Percentiles rank a stretch among this genome's conserved stretches.
phyloP scores from a whole-genome alignment of 2,113 vertebrate genomes.

The Camelus bactrianus region DNA sequence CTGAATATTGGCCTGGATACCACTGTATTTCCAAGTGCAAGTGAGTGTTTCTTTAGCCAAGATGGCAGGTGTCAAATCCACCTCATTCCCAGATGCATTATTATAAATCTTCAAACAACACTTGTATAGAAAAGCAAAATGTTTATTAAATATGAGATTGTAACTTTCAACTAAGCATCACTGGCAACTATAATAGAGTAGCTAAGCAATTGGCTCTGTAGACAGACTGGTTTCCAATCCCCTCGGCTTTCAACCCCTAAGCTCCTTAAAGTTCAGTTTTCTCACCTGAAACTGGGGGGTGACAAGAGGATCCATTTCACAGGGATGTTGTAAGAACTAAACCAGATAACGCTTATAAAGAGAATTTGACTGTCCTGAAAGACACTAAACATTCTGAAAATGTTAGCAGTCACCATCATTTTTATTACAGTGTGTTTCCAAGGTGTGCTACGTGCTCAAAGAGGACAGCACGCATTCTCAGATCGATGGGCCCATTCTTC shows the following conservation, averaged over 20 bases:
- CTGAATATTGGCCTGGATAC: neutral
- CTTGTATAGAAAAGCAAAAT: constrained; percentile 29
- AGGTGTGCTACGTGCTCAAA: neutral
- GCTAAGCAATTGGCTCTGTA: neutral
- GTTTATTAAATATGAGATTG: constrained; percentile 42
- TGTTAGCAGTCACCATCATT: neutral
- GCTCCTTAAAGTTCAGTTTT: neutral
- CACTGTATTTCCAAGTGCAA: neutral
- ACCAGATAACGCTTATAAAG: neutral
- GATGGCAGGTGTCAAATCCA: constrained; percentile 14
- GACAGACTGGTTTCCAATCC: neutral
- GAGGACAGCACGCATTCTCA: neutral
- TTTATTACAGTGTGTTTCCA: neutral
- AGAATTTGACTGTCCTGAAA: neutral
- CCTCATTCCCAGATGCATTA: neutral
- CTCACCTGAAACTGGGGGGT: neutral
- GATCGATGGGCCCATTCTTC: neutral
- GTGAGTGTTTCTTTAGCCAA: neutral
- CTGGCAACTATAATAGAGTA: neutral
- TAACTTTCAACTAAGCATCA: constrained; percentile 43
- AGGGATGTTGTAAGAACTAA: neutral
- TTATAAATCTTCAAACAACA: constrained; percentile 36
- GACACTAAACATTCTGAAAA: neutral
- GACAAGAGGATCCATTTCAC: neutral
- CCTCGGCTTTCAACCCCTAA: neutral